Percentiles rank a stretch among this genome's conserved stretches.
Evolutionary conservation across 2,113 vertebrate species (phyloP).

Genomic region (Acinonyx jubatus): DNA sequence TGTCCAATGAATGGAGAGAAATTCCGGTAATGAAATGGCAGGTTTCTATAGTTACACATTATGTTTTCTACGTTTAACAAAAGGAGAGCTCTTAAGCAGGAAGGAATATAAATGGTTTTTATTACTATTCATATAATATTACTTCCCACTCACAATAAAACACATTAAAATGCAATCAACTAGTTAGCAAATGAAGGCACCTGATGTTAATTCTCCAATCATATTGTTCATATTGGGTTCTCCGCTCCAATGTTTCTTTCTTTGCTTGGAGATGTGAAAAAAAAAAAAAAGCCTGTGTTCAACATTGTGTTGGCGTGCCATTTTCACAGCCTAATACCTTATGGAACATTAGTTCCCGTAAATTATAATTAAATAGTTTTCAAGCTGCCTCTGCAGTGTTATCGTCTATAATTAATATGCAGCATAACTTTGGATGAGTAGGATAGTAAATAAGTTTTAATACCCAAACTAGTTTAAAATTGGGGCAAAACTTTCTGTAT

Average conservation of each 20-base stretch:
- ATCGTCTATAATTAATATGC: neutral
- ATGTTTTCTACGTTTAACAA: conserved; percentile 60
- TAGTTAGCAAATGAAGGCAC: conserved; percentile 60
- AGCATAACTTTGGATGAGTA: conserved; percentile 20
- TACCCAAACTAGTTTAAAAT: neutral
- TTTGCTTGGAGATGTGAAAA: neutral
- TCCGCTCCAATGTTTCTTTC: conserved; percentile 1
- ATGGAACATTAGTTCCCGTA: neutral
- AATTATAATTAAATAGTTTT: conserved; percentile 34
- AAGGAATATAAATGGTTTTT: conserved; percentile 40
- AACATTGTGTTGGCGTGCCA: neutral
- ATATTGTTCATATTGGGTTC: conserved; percentile 35
- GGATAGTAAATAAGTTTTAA: neutral
- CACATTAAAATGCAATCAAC: conserved; percentile 67
- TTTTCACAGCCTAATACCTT: conserved; percentile 1
- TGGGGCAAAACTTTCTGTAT: neutral
- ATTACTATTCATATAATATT: conserved; percentile 67
- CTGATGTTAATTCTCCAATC: conserved; percentile 55
- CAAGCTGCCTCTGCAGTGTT: neutral
- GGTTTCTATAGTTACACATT: conserved; percentile 76
- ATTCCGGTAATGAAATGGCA: conserved; percentile 66
- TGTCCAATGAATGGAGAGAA: conserved; percentile 26
- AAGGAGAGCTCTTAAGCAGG: conserved; percentile 44
- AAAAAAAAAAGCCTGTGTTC: neutral
- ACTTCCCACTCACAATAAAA: conserved; percentile 55